Base-by-base conservation (phyloP, 2,113 vertebrate species). In the Ageneiosus marmoratus region DNA sequence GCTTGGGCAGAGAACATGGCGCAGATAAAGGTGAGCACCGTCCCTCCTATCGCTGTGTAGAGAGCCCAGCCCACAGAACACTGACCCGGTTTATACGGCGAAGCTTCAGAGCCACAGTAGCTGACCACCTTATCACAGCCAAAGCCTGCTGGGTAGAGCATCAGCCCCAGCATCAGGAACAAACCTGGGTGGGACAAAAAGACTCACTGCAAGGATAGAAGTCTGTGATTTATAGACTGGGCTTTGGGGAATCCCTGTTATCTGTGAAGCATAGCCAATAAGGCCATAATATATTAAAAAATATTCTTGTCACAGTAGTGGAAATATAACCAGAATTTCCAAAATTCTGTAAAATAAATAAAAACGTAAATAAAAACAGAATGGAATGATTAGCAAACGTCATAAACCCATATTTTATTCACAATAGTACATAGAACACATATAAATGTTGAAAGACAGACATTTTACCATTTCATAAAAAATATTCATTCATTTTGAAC, bases 61-160 rank as follows among this genome's bases (percentile, higher is more conserved):
- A 97, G 96, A 89, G 95, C 95, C 96, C 96, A 97, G 88, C 96
- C 96, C 87, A 96, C 83, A 29, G 95, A 95, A 89, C 96, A 97
- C 83, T 94, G 93, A 87, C 95, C 95, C 0, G 94, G 91, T 88
- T 94, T 95, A 89, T 96, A 97, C 87, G 96, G 94, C 11, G 95
- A 96, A 5, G 95, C 95, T 0, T 96, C 95, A 55, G 85, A 89
- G 89, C 96, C 96, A 85, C 96, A 97, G 91, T 95, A 96, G 90
- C 85, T 91, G 87, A 91, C 81, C 55, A 94, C 96, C 81, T 96
- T 96, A 88, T 95, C 94, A 85, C 94, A 96, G 87, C 96, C 96
- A 94, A 96, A 96, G 85, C 96, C 96, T 34, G 96, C 95, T 75
- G 96, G 95, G 93, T 96, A 96, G 84, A 97, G 92, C 86, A 96